Evolutionary conservation across 2,113 vertebrate genomes (phyloP).

Genomic region (Corvus moneduloides): DNA sequence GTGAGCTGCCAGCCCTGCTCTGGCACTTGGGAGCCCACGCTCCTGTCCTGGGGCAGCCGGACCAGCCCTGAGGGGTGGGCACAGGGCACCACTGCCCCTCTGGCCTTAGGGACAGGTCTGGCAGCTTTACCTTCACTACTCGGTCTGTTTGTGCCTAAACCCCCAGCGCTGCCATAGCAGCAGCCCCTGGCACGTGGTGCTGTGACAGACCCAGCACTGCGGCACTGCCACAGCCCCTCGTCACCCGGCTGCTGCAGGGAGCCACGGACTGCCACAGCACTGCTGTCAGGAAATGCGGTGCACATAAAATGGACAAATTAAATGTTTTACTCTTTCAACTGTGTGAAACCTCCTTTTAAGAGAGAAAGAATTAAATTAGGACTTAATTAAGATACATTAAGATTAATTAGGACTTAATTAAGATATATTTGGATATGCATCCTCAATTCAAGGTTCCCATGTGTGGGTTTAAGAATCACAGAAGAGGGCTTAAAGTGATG

Average conservation of each 20-base stretch:
- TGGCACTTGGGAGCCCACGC: neutral
- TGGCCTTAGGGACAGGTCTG: neutral
- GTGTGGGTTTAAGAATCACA: conserved; percentile 14
- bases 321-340: neutral
- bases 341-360: neutral
- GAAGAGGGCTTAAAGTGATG: conserved; percentile 10
- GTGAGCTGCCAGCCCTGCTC: neutral
- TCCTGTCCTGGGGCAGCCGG: neutral
- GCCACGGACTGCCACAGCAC: neutral
- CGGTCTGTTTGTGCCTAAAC: neutral
- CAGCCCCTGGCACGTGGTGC: fast-evolving
- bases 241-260: neutral
- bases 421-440: conserved; percentile 9
- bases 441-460: conserved; percentile 1
- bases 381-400: conserved; percentile 28
- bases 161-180: fast-evolving
- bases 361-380: neutral
- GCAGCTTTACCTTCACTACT: neutral
- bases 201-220: neutral
- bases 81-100: neutral
- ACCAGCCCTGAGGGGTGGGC: fast-evolving
- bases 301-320: neutral
- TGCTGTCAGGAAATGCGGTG: fast-evolving
- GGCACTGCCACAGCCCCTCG: neutral
- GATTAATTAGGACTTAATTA: conserved; percentile 33